Conservation (phyloP, 2,797 vertebrate species). For the Platalea minor region DNA sequence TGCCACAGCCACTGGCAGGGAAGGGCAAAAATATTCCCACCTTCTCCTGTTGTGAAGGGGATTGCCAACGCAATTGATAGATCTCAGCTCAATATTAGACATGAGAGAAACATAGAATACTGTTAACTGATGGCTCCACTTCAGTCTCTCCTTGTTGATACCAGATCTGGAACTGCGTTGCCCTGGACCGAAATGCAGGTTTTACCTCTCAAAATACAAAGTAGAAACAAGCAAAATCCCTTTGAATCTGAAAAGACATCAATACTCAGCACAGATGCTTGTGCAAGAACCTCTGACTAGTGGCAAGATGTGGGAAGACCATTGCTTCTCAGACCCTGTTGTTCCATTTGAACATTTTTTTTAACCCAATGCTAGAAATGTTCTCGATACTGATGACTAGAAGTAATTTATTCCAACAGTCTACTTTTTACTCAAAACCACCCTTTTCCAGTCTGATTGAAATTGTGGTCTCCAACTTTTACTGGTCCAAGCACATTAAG, state of each 20-base stretch:
- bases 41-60: neutral
- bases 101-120: neutral
- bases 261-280: neutral
- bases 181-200: neutral
- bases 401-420: neutral
- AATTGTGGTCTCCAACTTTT: neutral
- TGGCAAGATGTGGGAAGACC: neutral
- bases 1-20: neutral
- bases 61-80: neutral
- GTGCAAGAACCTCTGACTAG: neutral
- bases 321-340: neutral
- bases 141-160: neutral
- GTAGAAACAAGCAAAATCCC: neutral
- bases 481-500: neutral
- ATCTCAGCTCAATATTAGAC: neutral
- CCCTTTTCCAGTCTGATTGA: neutral
- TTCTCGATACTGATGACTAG: neutral
- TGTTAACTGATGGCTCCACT: neutral
- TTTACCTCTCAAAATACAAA: neutral
- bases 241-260: neutral
- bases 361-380: neutral
- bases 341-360: neutral
- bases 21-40: neutral
- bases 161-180: neutral
- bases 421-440: neutral